A percentile compares a stretch with the other conserved stretches of the same genome.
These are phyloP conservation scores for Nematostella vectensis DNA, from an alignment of 92 coral and sea anemone species.

Conservation along the genomic window DNA sequence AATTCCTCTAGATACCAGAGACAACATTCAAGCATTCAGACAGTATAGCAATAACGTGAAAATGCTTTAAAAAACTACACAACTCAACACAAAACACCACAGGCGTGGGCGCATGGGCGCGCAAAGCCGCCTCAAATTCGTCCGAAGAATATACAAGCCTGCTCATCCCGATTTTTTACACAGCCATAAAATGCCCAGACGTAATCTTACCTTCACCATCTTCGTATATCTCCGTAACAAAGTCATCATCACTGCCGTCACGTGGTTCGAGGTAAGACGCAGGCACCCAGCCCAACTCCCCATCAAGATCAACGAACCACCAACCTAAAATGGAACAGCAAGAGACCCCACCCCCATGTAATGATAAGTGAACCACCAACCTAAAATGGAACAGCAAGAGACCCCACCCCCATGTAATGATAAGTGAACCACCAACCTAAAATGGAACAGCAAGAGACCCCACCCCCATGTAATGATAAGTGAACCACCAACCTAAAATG, in stretches of 20 bases:
- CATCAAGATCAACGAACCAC: slow-evolving; percentile 99
- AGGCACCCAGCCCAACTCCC: slow-evolving; percentile 96
- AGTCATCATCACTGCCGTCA: slow-evolving; percentile 67
- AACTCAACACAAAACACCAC: background rate
- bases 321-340: slow-evolving; percentile 66
- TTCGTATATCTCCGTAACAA: slow-evolving; percentile 33
- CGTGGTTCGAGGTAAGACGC: slow-evolving; percentile 90
- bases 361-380: slow-evolving; percentile 99
- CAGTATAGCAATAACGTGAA: background rate
- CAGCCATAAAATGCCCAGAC: too few species aligned
- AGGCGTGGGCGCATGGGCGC: background rate
- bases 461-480: slow-evolving; percentile 77
- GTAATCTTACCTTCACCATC: slow-evolving; percentile 54
- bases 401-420: slow-evolving; percentile 77
- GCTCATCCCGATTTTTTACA: too few species aligned
- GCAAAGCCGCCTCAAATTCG: too few species aligned
- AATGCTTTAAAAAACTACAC: background rate
- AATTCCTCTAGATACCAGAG: slow-evolving; percentile 59
- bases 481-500: slow-evolving; percentile 96
- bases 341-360: slow-evolving; percentile 67
- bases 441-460: slow-evolving; percentile 29
- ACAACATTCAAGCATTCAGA: background rate
- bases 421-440: slow-evolving; percentile 99
- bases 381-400: slow-evolving; percentile 23
- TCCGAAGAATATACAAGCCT: too few species aligned